These are phyloP conservation scores for Lithobates pipiens DNA, from an alignment of 2,797 vertebrate genomes.

Conservation along the genomic window DNA sequence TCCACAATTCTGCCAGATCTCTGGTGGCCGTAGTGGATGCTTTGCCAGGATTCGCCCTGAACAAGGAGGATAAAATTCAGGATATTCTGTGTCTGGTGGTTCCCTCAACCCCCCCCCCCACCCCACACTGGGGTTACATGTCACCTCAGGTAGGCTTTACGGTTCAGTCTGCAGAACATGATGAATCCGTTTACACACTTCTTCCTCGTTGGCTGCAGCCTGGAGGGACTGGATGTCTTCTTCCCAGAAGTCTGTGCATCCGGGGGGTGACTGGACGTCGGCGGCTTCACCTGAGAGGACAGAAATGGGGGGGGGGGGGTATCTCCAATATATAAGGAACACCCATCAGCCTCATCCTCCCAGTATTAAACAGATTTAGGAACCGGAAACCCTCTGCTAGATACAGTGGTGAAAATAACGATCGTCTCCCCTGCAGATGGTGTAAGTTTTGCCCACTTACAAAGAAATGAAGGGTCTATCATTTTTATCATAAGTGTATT, in stretches of 20 bases:
- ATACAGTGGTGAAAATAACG: too few relatives aligned
- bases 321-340: not conserved
- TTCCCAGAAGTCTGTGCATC: not conserved
- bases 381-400: too few relatives aligned
- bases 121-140: too few relatives aligned
- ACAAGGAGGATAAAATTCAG: not conserved
- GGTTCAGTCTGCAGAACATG: conserved; percentile 83
- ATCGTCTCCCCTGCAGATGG: too few relatives aligned
- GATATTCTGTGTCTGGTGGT: not conserved
- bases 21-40: conserved; percentile 73
- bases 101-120: too few relatives aligned
- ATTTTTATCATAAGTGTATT: too few relatives aligned
- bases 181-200: conserved; percentile 84
- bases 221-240: not conserved
- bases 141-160: conserved; percentile 77
- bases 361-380: not conserved
- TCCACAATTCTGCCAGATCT: conserved; percentile 74
- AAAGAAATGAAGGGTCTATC: too few relatives aligned
- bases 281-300: not conserved
- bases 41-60: conserved; percentile 68
- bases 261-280: conserved; percentile 58
- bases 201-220: conserved; percentile 70
- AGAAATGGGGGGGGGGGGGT: not conserved
- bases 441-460: too few relatives aligned
- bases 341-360: not conserved